Base-by-base conservation (phyloP, 2,113 vertebrate species). In the Lontra canadensis region DNA sequence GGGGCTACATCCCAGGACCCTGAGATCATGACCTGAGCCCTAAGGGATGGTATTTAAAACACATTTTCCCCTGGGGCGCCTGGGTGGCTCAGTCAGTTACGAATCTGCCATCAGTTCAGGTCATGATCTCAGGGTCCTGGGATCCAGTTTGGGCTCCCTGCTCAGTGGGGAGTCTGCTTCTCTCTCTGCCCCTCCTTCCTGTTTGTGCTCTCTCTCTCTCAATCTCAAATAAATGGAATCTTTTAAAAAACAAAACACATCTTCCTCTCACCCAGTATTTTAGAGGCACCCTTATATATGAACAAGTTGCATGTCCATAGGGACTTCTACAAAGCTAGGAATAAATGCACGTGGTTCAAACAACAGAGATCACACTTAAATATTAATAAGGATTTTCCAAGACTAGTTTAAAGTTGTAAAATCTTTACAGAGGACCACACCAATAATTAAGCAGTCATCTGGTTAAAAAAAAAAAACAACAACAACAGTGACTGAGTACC, bases 351-450 rank as follows among this genome's bases (percentile, higher is more conserved):
- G 8, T 93, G 31, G 65, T 85, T 95, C 94, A 96, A 36, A 61
- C 39, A 82, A 80, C 47, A 65, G 59, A 73, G 67, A 42, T 36
- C 23, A 85, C 9, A 87, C 57, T 85, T 87, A 94, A 97, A 92
- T 63, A 14, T 93, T 83, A 90, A 44, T 79, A 95, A 94, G 25
- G 4, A 92, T 87, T 97, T 97, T 87, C n/a, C 57, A 93, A 84
- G 63, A 85, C 36, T 94, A n/a, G 13, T 29, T 73, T 65, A 83
- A 81, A 96, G 47, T 85, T 91, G 76, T 63, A 87, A 88, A 90
- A 95, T 80, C 84, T 97, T 87, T 88, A 92, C 84, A 82, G 61
- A 59, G 61, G 49, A 90, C 23, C 44, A 81, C 26, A 47, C 39
- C 90, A 94, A 88, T 44, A 93, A 94, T 91, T 65, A 96, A 79